Conservation (phyloP, 2,888 invertebrate genomes). For the Conomelus anceps region DNA sequence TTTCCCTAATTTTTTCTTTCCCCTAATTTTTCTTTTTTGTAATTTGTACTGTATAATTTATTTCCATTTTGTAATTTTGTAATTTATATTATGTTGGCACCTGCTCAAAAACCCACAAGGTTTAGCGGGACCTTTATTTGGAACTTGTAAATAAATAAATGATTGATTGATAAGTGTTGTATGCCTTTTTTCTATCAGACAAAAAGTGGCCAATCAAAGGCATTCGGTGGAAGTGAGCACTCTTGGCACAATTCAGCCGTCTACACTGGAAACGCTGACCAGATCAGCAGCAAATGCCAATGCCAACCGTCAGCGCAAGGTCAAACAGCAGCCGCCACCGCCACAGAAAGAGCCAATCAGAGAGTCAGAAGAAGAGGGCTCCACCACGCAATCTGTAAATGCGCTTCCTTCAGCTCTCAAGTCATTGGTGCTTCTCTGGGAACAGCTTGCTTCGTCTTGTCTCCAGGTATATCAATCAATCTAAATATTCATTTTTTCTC, state of each 20-base stretch:
- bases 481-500: not conserved
- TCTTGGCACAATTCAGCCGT: conserved; percentile 62
- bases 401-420: conserved; percentile 82
- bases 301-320: conserved; percentile 59
- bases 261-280: conserved; percentile 68
- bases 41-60: too few relatives aligned
- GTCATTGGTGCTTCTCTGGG: conserved; percentile 84
- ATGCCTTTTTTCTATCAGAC: conserved; percentile 39
- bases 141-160: too few relatives aligned
- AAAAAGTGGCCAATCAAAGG: conserved; percentile 63
- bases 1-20: too few relatives aligned
- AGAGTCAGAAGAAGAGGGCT: conserved; percentile 39
- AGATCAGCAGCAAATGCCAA: conserved; percentile 73
- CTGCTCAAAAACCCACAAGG: too few relatives aligned
- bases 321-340: conserved; percentile 28
- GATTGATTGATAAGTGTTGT: too few relatives aligned
- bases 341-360: conserved; percentile 34
- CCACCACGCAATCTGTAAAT: conserved; percentile 51
- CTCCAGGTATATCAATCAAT: conserved; percentile 50
- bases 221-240: conserved; percentile 82
- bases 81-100: too few relatives aligned
- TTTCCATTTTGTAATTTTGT: too few relatives aligned
- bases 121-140: too few relatives aligned
- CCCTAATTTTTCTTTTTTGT: too few relatives aligned
- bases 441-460: conserved; percentile 65